These are phyloP conservation scores for Pholis gunnellus DNA, from an alignment of 2,113 vertebrate genomes.

Conservation along the genomic window DNA sequence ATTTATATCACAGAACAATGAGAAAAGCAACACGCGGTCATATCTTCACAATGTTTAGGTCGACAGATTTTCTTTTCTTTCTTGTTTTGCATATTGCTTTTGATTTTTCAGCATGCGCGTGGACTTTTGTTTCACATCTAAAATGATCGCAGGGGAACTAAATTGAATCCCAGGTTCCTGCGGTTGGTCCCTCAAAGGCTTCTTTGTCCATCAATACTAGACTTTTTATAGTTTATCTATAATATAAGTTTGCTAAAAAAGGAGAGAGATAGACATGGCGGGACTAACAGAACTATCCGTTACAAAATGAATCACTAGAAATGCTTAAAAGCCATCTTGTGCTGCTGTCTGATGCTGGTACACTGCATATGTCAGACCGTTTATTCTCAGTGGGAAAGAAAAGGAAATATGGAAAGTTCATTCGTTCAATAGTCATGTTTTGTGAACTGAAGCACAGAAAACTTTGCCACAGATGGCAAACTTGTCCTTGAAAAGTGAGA, in stretches of 20 bases:
- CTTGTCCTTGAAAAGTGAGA: constrained; percentile 39
- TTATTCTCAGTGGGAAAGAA: constrained; percentile 14
- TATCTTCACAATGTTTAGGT: too few relatives aligned
- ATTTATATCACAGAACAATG: constrained; percentile 31
- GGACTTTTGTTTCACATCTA: not conserved
- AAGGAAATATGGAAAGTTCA: not conserved
- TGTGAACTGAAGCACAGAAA: not conserved
- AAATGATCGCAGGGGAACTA: not conserved
- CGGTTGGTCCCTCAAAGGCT: not conserved
- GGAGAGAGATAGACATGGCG: not conserved
- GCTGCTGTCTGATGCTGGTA: not conserved
- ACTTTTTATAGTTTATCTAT: not conserved
- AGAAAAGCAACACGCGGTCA: not conserved
- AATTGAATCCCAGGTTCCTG: not conserved
- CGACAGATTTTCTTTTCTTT: too few relatives aligned
- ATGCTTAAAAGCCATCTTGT: not conserved
- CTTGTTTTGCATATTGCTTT: too few relatives aligned
- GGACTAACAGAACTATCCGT: not conserved
- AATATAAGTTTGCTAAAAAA: not conserved
- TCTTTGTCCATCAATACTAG: not conserved
- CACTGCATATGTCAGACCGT: not conserved
- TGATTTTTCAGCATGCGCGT: too few relatives aligned
- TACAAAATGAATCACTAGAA: not conserved
- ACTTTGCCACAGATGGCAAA: constrained; percentile 8
- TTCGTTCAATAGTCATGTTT: constrained; percentile 4